Percentiles rank a stretch among this genome's conserved stretches.
Conservation (phyloP, 2,113 vertebrate species). For the Aptenodytes forsteri region DNA sequence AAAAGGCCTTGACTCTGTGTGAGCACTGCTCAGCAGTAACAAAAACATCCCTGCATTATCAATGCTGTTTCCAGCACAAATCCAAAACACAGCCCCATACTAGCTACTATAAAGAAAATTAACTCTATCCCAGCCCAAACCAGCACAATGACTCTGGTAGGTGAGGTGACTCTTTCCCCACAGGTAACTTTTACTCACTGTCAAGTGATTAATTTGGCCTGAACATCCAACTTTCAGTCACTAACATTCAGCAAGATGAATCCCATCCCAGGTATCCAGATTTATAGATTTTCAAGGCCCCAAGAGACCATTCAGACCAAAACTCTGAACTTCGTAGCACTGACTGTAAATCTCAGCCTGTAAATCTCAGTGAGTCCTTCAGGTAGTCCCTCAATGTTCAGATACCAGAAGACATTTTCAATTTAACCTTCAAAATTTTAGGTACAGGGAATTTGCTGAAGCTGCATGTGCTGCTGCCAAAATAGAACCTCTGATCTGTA, state of each 20-base stretch:
- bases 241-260: neutral
- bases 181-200: neutral
- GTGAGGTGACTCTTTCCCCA: neutral
- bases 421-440: neutral
- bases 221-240: neutral
- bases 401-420: neutral
- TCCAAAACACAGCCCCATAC: too few relatives aligned
- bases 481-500: neutral
- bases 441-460: neutral
- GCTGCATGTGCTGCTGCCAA: neutral
- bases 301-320: neutral
- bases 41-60: too few relatives aligned
- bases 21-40: too few relatives aligned
- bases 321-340: neutral
- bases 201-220: neutral
- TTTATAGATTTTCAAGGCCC: neutral
- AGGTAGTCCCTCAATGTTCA: neutral
- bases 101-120: too few relatives aligned
- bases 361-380: neutral
- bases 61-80: too few relatives aligned
- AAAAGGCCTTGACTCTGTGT: too few relatives aligned
- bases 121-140: too few relatives aligned
- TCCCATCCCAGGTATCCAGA: neutral
- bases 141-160: neutral
- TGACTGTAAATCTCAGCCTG: neutral